Percentiles rank a stretch among this genome's conserved stretches.
phyloP scores from a whole-genome alignment of 1,140 invertebrate genomes.

The Ylistrum balloti region DNA sequence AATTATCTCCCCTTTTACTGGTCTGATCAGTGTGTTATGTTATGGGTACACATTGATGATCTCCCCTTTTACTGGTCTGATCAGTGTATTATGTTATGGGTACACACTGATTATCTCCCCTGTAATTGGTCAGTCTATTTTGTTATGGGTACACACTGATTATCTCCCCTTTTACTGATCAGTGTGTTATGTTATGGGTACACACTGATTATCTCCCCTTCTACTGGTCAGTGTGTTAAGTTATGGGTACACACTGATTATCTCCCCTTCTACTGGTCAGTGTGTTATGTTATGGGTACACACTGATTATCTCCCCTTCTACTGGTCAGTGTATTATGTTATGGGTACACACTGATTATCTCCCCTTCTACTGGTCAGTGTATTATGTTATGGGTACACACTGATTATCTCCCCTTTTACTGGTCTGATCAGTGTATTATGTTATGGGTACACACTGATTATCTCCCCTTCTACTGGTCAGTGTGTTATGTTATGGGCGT shows the following conservation, averaged over 20 bases:
- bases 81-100: too few species aligned
- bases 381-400: too few species aligned
- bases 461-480: slow-evolving; percentile 23
- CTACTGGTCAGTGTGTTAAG: slow-evolving; percentile 49
- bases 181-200: neutral
- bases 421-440: neutral
- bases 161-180: neutral
- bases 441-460: neutral
- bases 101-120: neutral
- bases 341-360: too few species aligned
- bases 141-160: neutral
- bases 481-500: neutral
- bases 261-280: neutral
- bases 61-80: too few species aligned
- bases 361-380: too few species aligned
- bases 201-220: slow-evolving; percentile 58
- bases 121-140: neutral
- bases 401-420: too few species aligned
- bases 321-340: too few species aligned
- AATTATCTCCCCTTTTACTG: too few species aligned
- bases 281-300: too few species aligned
- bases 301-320: too few species aligned
- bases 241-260: neutral
- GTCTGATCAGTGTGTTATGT: neutral
- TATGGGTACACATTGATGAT: neutral